A percentile compares a stretch with the other conserved stretches of the same genome.
These are phyloP conservation scores for Pachycephus smyrnensis DNA, from an alignment of 2,888 invertebrate genomes.

Conservation along the genomic window DNA sequence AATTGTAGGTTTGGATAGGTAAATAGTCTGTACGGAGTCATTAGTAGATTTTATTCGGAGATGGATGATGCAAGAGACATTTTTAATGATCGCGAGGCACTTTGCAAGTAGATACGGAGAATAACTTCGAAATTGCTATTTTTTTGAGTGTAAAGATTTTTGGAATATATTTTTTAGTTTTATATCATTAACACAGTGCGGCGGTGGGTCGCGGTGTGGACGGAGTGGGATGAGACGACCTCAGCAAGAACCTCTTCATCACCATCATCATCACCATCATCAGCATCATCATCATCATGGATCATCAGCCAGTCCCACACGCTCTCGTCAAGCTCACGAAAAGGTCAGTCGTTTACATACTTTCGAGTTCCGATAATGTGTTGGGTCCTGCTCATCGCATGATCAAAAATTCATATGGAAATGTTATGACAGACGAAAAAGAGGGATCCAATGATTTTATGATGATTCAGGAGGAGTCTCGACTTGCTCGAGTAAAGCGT, in stretches of 20 bases:
- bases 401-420: not conserved
- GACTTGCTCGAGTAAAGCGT: slow-evolving; percentile 62
- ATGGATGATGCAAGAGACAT: not conserved
- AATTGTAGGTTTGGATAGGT: not conserved
- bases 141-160: not conserved
- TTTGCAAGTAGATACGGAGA: not conserved
- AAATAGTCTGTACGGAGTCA: too few species aligned
- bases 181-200: slow-evolving; percentile 54
- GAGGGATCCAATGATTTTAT: not conserved
- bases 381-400: not conserved
- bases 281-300: slow-evolving; percentile 49
- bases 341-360: slow-evolving; percentile 42
- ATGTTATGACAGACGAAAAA: not conserved
- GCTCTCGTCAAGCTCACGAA: slow-evolving; percentile 53
- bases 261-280: slow-evolving; percentile 41
- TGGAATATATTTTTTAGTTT: not conserved
- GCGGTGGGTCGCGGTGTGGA: slow-evolving; percentile 66
- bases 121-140: not conserved
- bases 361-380: not conserved
- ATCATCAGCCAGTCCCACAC: slow-evolving; percentile 55
- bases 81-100: not conserved
- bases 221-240: slow-evolving; percentile 67
- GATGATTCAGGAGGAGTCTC: slow-evolving; percentile 57
- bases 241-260: slow-evolving; percentile 61
- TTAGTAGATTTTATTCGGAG: not conserved